phyloP scores from a whole-genome alignment of 2,113 vertebrate species.

The Hypomesus transpacificus region DNA sequence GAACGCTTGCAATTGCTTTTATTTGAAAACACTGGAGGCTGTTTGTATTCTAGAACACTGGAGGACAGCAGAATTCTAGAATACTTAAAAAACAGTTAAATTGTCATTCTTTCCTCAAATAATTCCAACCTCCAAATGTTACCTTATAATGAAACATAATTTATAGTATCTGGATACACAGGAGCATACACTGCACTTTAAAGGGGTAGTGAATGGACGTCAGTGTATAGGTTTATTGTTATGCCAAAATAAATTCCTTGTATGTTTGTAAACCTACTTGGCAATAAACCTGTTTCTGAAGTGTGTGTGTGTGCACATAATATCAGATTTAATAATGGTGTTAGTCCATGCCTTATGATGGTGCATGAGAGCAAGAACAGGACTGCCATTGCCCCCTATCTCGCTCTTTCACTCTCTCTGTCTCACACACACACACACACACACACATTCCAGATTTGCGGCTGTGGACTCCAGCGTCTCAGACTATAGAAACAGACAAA shows the following conservation, averaged over 20 bases:
- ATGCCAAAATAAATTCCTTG: background rate
- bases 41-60: no score
- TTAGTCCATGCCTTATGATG: background rate
- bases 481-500: background rate
- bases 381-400: background rate
- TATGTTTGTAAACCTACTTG: background rate
- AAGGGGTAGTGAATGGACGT: slow-evolving; percentile 3
- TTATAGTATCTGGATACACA: background rate
- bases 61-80: no score
- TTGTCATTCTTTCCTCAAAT: no score
- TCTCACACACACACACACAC: background rate
- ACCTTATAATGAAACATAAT: background rate
- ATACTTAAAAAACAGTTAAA: background rate
- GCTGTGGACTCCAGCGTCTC: background rate
- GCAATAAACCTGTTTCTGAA: background rate
- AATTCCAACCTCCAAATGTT: background rate
- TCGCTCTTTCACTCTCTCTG: background rate
- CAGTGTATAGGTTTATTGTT: slow-evolving; percentile 11
- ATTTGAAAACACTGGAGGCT: no score
- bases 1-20: no score
- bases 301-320: background rate
- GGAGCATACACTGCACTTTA: background rate
- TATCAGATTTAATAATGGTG: background rate
- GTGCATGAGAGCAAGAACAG: background rate
- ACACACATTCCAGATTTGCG: background rate